Evolutionary conservation across 2,113 vertebrate species (phyloP).

Genomic region (Pelecanus crispus): DNA sequence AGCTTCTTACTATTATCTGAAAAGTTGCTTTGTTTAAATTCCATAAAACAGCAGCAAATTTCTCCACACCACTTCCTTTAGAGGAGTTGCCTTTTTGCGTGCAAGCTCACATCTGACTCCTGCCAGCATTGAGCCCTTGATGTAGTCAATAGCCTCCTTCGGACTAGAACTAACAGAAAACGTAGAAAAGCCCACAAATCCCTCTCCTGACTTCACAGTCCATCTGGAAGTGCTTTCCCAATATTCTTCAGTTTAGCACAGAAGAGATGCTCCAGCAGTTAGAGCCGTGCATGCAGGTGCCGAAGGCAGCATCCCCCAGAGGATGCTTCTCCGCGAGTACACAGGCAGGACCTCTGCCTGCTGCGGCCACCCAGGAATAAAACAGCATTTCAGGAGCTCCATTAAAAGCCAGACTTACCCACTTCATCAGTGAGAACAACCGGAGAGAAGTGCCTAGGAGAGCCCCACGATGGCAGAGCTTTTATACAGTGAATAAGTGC

Average conservation of each 20-base stretch:
- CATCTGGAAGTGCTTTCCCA: neutral
- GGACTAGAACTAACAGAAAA: neutral
- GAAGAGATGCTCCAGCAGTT: neutral
- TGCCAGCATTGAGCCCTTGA: neutral
- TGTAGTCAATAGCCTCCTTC: neutral
- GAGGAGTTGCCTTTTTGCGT: rapidly evolving
- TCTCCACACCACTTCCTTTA: neutral
- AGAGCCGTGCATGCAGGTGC: rapidly evolving
- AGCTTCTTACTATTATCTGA: neutral
- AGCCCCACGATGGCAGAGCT: neutral
- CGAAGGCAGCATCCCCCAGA: neutral
- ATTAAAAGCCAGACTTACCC: constrained; percentile 37
- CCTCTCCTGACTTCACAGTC: neutral
- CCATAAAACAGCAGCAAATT: neutral
- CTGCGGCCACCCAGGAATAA: neutral
- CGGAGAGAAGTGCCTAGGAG: neutral
- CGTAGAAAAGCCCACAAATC: neutral
- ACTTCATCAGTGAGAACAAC: constrained; percentile 1
- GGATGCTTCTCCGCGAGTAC: neutral
- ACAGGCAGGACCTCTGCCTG: neutral
- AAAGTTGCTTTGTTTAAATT: neutral
- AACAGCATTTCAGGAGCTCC: neutral
- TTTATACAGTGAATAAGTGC: constrained; percentile 44
- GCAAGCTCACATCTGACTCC: neutral
- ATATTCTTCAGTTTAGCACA: neutral